These are phyloP conservation scores for Zosterops japonicus DNA, from an alignment of 2,113 vertebrate genomes.

Conservation along the genomic window DNA sequence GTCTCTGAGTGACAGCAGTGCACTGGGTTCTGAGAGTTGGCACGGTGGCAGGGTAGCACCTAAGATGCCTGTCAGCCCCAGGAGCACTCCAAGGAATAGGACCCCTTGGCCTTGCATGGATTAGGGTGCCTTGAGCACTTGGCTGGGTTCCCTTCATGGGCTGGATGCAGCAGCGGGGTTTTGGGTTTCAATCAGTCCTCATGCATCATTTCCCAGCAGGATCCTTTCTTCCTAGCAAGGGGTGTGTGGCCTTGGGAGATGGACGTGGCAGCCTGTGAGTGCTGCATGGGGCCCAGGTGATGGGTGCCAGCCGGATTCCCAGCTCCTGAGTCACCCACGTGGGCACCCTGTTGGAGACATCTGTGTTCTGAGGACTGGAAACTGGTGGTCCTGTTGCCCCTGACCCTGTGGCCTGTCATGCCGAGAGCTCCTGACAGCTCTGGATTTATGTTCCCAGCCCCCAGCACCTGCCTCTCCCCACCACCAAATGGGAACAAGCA, in stretches of 20 bases:
- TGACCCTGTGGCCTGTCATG: not conserved
- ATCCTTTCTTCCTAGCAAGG: not conserved
- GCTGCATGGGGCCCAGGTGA: not conserved
- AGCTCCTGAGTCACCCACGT: not conserved
- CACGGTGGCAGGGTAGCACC: rapidly evolving
- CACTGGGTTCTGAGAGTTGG: not conserved
- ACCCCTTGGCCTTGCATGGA: rapidly evolving
- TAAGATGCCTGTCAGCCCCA: not conserved
- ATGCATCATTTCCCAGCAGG: not conserved
- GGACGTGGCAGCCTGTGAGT: not conserved
- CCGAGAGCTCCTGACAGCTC: not conserved
- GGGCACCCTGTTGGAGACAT: not conserved
- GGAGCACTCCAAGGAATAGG: rapidly evolving
- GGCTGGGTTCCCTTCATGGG: not conserved
- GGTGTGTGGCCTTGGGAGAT: not conserved
- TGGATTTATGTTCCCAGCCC: not conserved
- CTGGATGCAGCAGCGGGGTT: not conserved
- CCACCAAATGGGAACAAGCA: not conserved
- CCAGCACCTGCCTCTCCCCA: not conserved
- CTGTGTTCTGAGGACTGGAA: not conserved
- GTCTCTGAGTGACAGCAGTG: too few species aligned
- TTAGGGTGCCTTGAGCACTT: not conserved
- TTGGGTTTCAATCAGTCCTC: not conserved
- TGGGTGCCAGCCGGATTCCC: not conserved
- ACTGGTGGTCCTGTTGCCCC: not conserved